phyloP scores from a whole-genome alignment of 2,888 invertebrate species.

The Pasiphila rectangulata region DNA sequence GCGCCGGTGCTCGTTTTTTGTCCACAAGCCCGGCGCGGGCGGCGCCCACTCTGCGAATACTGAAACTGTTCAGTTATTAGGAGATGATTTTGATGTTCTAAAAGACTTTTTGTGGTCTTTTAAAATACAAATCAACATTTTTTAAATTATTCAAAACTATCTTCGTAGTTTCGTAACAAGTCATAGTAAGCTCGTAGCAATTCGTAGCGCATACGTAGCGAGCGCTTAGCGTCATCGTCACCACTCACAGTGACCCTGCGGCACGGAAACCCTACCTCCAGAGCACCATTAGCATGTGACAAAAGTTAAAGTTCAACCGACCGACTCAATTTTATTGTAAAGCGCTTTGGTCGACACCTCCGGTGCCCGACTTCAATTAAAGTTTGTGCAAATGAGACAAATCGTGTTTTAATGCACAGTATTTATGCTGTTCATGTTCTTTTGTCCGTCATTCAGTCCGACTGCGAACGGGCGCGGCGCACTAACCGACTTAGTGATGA shows the following conservation, averaged over 20 bases:
- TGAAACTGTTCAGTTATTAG: background rate
- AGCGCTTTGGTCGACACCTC: background rate
- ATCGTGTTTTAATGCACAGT: conserved; percentile 16
- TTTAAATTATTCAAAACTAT: too few relatives aligned
- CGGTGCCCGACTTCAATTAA: conserved; percentile 10
- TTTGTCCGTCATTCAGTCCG: conserved; percentile 33
- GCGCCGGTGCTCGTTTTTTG: conserved; percentile 20
- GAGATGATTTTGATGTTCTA: too few relatives aligned
- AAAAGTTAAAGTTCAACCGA: background rate
- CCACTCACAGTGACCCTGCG: too few relatives aligned
- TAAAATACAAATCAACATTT: too few relatives aligned
- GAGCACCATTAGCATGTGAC: too few relatives aligned
- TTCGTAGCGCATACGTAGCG: background rate
- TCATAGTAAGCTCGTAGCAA: background rate
- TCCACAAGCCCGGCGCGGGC: background rate
- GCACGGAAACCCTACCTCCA: too few relatives aligned
- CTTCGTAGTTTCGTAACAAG: too few relatives aligned
- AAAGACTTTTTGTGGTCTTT: too few relatives aligned
- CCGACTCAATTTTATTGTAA: background rate
- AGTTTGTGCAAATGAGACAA: conserved; percentile 16
- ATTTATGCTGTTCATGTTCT: conserved; percentile 5
- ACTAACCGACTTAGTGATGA: conserved; percentile 1
- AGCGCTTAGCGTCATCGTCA: background rate
- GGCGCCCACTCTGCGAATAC: too few relatives aligned
- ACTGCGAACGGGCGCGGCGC: background rate